phyloP scores from a whole-genome alignment of 2,113 vertebrate species.

The Galemys pyrenaicus region DNA sequence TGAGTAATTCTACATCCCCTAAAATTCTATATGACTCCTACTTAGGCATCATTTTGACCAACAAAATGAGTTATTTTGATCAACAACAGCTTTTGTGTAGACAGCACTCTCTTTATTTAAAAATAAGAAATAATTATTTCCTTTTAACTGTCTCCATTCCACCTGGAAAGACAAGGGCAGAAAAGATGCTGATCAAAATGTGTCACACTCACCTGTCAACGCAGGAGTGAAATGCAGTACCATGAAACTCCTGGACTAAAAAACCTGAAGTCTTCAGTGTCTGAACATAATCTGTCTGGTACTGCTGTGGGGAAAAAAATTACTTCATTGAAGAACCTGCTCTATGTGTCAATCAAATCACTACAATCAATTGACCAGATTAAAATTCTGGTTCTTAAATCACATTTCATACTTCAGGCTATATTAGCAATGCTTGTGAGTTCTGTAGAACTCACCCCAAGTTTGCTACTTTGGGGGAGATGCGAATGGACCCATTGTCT shows the following conservation, averaged over 20 bases:
- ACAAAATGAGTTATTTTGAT: too few species aligned
- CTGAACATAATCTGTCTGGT: neutral
- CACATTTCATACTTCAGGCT: neutral
- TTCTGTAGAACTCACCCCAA: neutral
- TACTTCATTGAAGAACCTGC: neutral
- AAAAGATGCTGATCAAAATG: neutral
- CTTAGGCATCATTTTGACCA: neutral
- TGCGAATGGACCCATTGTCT: neutral
- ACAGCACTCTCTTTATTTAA: neutral
- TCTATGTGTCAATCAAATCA: neutral
- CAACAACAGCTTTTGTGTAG: neutral
- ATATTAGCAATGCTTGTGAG: neutral
- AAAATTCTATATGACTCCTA: conserved; percentile 4
- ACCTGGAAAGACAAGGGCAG: neutral
- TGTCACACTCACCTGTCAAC: neutral
- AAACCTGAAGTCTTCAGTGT: neutral
- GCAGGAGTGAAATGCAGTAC: neutral
- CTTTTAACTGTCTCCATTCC: neutral
- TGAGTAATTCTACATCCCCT: neutral
- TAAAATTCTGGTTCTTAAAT: neutral
- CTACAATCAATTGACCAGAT: neutral
- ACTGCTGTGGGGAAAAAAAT: neutral
- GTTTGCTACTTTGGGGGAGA: neutral
- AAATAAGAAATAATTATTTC: neutral
- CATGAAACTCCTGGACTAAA: neutral